A percentile compares a stretch with the other conserved stretches of the same genome.
Conservation (phyloP, 2,888 invertebrate genomes). For the Lathronympha strigana region DNA sequence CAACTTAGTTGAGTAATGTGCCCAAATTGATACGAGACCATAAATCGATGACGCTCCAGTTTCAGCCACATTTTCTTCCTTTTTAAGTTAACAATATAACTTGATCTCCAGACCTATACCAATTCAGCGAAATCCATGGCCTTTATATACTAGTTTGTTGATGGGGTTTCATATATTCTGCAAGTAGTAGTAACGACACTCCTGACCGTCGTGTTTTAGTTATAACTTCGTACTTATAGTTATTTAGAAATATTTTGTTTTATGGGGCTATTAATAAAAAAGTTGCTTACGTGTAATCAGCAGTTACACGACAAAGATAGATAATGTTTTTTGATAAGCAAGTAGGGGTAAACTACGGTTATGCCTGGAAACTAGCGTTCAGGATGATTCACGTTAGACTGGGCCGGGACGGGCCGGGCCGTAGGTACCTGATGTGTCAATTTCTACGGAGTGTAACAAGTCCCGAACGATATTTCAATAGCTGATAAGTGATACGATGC, state of each 20-base stretch:
- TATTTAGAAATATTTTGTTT: constrained; percentile 26
- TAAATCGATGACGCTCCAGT: constrained; percentile 25
- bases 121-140: background rate
- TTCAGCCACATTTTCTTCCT: constrained; percentile 3
- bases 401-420: too few relatives aligned
- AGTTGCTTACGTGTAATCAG: background rate
- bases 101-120: background rate
- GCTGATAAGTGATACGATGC: too few relatives aligned
- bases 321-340: background rate
- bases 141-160: background rate
- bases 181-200: background rate
- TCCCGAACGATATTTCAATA: too few relatives aligned
- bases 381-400: too few relatives aligned
- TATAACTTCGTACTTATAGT: constrained; percentile 30
- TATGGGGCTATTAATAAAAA: constrained; percentile 18
- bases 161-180: background rate
- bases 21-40: constrained; percentile 38
- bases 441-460: too few relatives aligned
- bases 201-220: constrained; percentile 23
- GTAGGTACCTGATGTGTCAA: too few relatives aligned
- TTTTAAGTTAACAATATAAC: background rate
- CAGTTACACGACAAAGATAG: background rate
- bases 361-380: too few relatives aligned
- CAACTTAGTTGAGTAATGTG: constrained; percentile 36
- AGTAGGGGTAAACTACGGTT: background rate